Conservation (phyloP, 2,888 invertebrate genomes). For the Epistrophe grossulariae region DNA sequence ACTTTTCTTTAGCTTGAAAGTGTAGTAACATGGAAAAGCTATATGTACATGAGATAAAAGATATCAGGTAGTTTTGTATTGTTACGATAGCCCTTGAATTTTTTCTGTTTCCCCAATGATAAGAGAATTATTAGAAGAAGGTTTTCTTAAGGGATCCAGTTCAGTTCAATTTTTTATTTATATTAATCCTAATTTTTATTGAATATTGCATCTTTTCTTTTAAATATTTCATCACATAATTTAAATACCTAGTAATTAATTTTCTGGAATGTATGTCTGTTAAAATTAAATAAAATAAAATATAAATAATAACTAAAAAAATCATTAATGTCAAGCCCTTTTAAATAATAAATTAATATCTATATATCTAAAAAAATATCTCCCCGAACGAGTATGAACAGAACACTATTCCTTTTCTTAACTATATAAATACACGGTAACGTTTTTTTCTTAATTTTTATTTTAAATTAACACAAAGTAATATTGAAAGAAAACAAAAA, state of each 20-base stretch:
- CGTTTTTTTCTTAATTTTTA: constrained; percentile 23
- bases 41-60: too few species aligned
- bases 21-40: too few species aligned
- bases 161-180: neutral
- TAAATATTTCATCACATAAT: constrained; percentile 37
- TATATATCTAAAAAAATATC: constrained; percentile 34
- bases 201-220: constrained; percentile 10
- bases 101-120: neutral
- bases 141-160: neutral
- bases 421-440: constrained; percentile 63
- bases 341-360: constrained; percentile 30
- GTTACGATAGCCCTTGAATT: neutral
- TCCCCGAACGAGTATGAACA: constrained; percentile 60
- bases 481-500: constrained; percentile 65
- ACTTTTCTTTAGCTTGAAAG: constrained; percentile 14
- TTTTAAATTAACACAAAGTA: constrained; percentile 66
- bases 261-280: constrained; percentile 68
- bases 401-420: constrained; percentile 68
- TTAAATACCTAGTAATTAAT: neutral
- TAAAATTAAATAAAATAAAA: constrained; percentile 1
- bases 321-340: neutral
- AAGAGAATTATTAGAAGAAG: neutral
- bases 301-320: constrained; percentile 3
- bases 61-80: too few species aligned
- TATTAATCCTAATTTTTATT: neutral